Evolutionary conservation across 2,113 vertebrate genomes (phyloP).

Genomic region (Crotalus horridus): DNA sequence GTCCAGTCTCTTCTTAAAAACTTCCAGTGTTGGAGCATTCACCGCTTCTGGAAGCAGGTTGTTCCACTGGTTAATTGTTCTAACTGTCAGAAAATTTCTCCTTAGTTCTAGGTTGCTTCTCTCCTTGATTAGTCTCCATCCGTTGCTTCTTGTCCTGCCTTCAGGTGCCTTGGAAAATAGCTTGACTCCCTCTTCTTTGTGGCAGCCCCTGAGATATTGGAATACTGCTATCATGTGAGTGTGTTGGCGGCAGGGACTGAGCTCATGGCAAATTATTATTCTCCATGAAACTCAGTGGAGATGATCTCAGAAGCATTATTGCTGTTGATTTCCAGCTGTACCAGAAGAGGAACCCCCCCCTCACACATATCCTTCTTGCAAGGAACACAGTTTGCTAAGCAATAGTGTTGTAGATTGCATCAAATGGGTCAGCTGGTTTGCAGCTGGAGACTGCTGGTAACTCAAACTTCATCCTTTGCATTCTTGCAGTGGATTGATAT

Average conservation of each 20-base stretch:
- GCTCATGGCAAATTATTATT: neutral
- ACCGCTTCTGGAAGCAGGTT: too few species aligned
- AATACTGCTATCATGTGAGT: neutral
- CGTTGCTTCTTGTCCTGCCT: too few species aligned
- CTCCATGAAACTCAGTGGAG: neutral
- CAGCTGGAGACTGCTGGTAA: slow-evolving; percentile 23
- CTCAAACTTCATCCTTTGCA: slow-evolving; percentile 1
- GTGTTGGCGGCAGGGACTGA: neutral
- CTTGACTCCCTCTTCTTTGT: too few species aligned
- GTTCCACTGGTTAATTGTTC: too few species aligned
- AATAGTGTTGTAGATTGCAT: neutral
- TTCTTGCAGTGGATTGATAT: slow-evolving; percentile 17
- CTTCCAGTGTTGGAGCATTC: too few species aligned
- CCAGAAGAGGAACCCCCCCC: neutral
- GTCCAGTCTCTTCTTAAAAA: too few species aligned
- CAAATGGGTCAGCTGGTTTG: slow-evolving; percentile 19
- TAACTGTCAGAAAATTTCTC: too few species aligned
- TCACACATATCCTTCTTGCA: neutral
- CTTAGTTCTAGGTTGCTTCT: too few species aligned
- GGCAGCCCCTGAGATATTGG: too few species aligned
- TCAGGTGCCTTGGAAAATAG: too few species aligned
- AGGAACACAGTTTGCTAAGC: neutral
- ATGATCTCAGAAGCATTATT: neutral
- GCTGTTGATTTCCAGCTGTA: neutral
- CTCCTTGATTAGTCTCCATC: too few species aligned